A percentile compares a stretch with the other conserved stretches of the same genome.
Conservation (phyloP, 2,113 vertebrate genomes). For the Pterophyllum scalare region DNA sequence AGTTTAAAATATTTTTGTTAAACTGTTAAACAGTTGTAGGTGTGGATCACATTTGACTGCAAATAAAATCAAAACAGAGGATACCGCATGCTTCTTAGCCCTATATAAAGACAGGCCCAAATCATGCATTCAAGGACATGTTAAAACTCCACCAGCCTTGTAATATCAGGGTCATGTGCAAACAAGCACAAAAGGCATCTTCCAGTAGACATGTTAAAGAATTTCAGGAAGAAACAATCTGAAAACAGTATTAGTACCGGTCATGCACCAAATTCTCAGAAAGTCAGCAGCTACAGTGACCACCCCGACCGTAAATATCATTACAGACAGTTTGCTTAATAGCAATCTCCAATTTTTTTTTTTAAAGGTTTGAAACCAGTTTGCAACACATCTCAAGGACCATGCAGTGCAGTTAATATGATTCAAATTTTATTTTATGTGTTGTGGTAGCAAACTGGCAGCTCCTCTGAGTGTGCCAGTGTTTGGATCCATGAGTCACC, state of each 20-base stretch:
- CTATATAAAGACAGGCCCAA: background rate
- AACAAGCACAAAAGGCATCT: slow-evolving; percentile 4
- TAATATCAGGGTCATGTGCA: slow-evolving; percentile 10
- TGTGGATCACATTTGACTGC: background rate
- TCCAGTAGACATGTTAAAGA: background rate
- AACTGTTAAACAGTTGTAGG: background rate
- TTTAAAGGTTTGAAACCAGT: background rate
- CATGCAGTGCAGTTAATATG: background rate
- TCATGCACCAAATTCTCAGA: slow-evolving; percentile 32
- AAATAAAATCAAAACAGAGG: background rate
- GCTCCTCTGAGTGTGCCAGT: slow-evolving; percentile 23
- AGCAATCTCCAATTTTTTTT: background rate
- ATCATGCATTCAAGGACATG: background rate
- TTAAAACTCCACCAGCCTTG: slow-evolving; percentile 8
- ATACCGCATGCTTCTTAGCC: slow-evolving; percentile 6
- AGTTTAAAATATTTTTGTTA: background rate
- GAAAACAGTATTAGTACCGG: slow-evolving; percentile 13
- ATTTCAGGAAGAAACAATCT: background rate
- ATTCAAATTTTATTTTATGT: background rate
- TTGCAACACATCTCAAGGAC: slow-evolving; percentile 1
- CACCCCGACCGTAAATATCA: background rate
- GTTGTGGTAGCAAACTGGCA: background rate
- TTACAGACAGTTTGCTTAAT: background rate
- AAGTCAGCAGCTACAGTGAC: background rate
- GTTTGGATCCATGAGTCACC: slow-evolving; percentile 53